A percentile compares a stretch with the other conserved stretches of the same genome.
phyloP scores from a whole-genome alignment of 2,888 invertebrate species.

The Drosophila parthenogenetica region DNA sequence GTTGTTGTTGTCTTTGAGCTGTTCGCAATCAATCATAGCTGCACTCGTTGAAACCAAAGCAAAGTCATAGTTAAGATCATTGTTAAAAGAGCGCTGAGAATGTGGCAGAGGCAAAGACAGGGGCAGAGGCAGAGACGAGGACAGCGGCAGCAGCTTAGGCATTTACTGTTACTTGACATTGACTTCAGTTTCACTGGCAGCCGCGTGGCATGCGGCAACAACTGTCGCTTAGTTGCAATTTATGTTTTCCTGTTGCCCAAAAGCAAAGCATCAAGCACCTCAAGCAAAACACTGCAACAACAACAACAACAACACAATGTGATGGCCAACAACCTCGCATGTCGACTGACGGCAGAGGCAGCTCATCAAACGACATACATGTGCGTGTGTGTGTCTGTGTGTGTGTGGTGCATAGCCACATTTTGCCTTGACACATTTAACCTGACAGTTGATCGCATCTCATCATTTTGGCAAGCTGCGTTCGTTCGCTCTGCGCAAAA shows the following conservation, averaged over 20 bases:
- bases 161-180: constrained; percentile 66
- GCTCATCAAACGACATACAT: constrained; percentile 18
- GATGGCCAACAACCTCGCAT: constrained; percentile 46
- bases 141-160: constrained; percentile 2
- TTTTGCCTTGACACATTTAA: constrained; percentile 76
- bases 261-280: constrained; percentile 44
- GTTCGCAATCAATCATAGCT: constrained; percentile 63
- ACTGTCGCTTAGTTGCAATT: constrained; percentile 74
- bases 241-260: constrained; percentile 75
- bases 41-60: constrained; percentile 45
- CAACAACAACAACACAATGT: constrained; percentile 32
- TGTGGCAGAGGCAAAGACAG: constrained; percentile 10
- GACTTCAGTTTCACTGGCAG: constrained; percentile 53
- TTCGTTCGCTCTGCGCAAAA: constrained; percentile 18
- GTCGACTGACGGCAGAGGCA: constrained; percentile 33
- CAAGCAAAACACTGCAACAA: constrained; percentile 30
- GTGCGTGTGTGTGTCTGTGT: constrained; percentile 3
- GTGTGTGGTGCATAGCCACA: constrained; percentile 45
- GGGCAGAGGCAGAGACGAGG: background rate
- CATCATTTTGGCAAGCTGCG: constrained; percentile 44
- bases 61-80: constrained; percentile 4
- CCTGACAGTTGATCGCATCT: constrained; percentile 62
- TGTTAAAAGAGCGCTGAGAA: constrained; percentile 37
- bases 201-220: constrained; percentile 29
- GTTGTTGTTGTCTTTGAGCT: constrained; percentile 17